Evolutionary conservation across 2,113 vertebrate species (phyloP), one percentile per base, ranked within the genome.

Genomic region (Baryphthengus martii): DNA sequence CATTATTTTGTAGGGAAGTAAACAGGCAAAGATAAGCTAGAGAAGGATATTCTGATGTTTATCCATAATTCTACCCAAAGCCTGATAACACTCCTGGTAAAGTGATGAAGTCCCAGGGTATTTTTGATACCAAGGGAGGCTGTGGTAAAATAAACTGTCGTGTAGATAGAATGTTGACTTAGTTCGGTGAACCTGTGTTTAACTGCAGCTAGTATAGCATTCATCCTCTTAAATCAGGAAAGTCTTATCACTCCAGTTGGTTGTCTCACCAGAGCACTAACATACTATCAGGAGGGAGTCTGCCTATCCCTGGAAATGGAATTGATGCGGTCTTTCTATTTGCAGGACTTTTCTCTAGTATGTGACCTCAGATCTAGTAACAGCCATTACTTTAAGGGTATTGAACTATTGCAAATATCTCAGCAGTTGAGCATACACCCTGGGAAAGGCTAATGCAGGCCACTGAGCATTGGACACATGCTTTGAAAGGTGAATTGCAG

Each of bases 251-350:
- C 26, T 47, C 12, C 11, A 25, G 28, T 4, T 17, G 79, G 31
- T 16, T 73, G 55, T 19, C 21, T 77, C 47, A 55, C 42, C 21
- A 62, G 29, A n/a, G 26, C 45, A 77, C 24, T 42, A 58, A 0
- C 0, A 1, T 6, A 3, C 13, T 39, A 56, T 20, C 0, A 4
- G n/a, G 39, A 63, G 33, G 45, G 23, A 53, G 10, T 11, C 35
- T 56, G 19, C 55, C 45, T 67, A 2, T 68, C 20, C 16, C 61
- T 80, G 65, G n/a, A 62, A 71, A 72, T 13, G 15, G 29, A 80
- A 74, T 39, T 61, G 11, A 10, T 42, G 21, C 23, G 26, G 3
- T 9, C 10, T 62, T 79, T 58, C 42, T 11, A 16, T 63, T 67
- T 8, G 6, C 8, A 55, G 63, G 59, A 29, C 4, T 2, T 78